phyloP scores from a whole-genome alignment of 2,888 invertebrate species.

The Poecilobothrus nobilitatus region DNA sequence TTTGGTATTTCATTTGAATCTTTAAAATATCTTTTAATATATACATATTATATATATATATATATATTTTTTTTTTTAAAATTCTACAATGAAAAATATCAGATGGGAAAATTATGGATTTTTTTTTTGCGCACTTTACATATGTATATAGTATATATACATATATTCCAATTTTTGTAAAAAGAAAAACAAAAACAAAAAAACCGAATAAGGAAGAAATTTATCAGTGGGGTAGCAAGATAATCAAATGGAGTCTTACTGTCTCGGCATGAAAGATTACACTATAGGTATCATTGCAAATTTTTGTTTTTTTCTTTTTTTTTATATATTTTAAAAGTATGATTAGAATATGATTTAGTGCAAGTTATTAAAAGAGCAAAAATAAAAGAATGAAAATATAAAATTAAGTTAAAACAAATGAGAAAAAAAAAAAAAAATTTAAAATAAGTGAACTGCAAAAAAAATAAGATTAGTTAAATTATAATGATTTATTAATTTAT shows the following conservation, averaged over 20 bases:
- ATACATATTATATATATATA: too few species aligned
- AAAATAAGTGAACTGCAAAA: too few species aligned
- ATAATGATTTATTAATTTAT: too few species aligned
- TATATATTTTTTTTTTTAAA: slow-evolving; percentile 11
- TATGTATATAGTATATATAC: neutral
- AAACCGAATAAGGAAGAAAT: neutral
- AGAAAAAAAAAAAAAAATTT: too few species aligned
- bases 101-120: neutral
- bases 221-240: slow-evolving; percentile 8
- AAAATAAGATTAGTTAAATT: too few species aligned
- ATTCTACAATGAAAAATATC: neutral
- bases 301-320: neutral
- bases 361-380: too few species aligned
- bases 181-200: too few species aligned
- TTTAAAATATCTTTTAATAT: neutral
- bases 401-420: too few species aligned
- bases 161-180: too few species aligned
- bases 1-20: slow-evolving; percentile 10
- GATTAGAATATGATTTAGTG: too few species aligned
- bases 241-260: slow-evolving; percentile 7
- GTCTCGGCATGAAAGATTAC: slow-evolving; percentile 9
- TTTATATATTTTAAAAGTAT: too few species aligned
- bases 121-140: neutral
- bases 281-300: neutral
- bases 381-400: too few species aligned